Percentiles rank a stretch among this genome's conserved stretches.
Evolutionary conservation across 2,113 vertebrate genomes (phyloP).

Genomic region (Hypomesus transpacificus): DNA sequence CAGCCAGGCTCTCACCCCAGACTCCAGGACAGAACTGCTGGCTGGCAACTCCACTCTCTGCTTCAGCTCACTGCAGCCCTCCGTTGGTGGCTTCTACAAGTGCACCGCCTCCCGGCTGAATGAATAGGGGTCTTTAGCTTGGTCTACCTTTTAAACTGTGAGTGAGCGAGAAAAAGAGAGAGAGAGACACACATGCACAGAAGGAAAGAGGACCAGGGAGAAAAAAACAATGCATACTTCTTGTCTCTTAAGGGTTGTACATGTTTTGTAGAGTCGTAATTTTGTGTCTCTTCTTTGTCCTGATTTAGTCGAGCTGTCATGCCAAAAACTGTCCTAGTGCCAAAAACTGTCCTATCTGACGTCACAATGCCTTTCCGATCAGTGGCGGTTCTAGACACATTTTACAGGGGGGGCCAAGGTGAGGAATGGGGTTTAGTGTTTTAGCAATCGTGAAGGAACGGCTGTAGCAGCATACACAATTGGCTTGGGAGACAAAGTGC

Average conservation of each 20-base stretch:
- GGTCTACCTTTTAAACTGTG: constrained; percentile 42
- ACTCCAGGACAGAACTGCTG: constrained; percentile 33
- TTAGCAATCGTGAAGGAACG: too few relatives aligned
- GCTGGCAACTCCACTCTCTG: constrained; percentile 33
- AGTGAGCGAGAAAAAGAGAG: constrained; percentile 6
- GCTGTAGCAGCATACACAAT: too few relatives aligned
- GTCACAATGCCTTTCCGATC: too few relatives aligned
- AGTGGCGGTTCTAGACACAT: too few relatives aligned
- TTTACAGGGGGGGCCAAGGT: too few relatives aligned
- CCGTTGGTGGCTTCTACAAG: constrained; percentile 50
- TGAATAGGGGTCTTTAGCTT: constrained; percentile 29
- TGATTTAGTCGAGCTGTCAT: constrained; percentile 42
- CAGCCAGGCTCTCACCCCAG: constrained; percentile 23
- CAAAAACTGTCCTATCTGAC: too few relatives aligned
- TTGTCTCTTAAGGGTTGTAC: background rate
- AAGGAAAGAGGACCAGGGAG: background rate
- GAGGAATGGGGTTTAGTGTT: too few relatives aligned
- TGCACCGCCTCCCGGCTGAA: constrained; percentile 18
- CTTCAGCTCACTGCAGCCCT: constrained; percentile 43
- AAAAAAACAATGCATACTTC: background rate
- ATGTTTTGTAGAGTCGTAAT: background rate
- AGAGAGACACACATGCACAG: background rate
- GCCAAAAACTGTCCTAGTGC: too few relatives aligned
- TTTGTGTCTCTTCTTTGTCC: background rate
- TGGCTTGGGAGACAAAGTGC: too few relatives aligned